Percentiles rank a stretch among this genome's conserved stretches.
These are phyloP conservation scores for Nannospalax galili DNA, from an alignment of 2,113 vertebrate genomes.

Conservation along the genomic window DNA sequence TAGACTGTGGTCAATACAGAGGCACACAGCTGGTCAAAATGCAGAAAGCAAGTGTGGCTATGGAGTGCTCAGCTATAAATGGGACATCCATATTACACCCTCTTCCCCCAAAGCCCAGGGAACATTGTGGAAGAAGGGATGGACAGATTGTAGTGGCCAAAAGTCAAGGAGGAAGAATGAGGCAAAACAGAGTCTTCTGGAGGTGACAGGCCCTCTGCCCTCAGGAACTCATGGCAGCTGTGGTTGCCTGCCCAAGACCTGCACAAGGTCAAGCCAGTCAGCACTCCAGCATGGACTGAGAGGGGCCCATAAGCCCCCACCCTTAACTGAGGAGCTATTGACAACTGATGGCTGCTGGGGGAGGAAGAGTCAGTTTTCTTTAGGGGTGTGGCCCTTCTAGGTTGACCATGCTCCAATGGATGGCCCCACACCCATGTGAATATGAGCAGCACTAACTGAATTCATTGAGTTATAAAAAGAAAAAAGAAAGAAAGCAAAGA, in stretches of 20 bases:
- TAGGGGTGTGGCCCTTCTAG: neutral
- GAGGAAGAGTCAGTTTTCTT: neutral
- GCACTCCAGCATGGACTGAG: neutral
- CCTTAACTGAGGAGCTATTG: no score
- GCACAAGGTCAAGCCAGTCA: neutral
- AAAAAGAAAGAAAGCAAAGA: neutral
- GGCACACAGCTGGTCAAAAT: neutral
- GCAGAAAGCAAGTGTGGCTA: neutral
- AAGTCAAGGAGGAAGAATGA: neutral
- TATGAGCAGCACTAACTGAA: neutral
- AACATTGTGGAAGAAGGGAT: neutral
- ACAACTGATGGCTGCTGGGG: neutral
- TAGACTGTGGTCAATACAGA: neutral
- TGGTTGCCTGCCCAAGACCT: neutral
- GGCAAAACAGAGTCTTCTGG: neutral
- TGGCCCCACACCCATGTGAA: no score
- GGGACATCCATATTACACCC: neutral
- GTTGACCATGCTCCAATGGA: neutral
- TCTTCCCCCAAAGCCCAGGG: neutral
- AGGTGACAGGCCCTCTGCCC: neutral
- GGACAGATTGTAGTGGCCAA: neutral
- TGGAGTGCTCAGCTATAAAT: neutral
- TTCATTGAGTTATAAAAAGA: neutral
- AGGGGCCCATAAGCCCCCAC: neutral
- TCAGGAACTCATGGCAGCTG: neutral